Conservation (phyloP, 2,113 vertebrate species). For the Sclerurus mexicanus region DNA sequence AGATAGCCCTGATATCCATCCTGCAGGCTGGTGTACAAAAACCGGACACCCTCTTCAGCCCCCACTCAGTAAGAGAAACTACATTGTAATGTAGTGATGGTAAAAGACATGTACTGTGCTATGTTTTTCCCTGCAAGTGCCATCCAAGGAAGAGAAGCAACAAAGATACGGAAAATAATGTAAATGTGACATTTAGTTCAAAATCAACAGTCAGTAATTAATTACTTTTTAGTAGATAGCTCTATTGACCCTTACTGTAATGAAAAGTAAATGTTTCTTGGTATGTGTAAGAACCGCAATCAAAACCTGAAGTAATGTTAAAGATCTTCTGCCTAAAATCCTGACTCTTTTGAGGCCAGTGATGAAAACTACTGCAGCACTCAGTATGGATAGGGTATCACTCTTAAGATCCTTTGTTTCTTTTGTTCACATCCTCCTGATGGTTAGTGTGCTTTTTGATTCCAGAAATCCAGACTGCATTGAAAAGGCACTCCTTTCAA, state of each 20-base stretch:
- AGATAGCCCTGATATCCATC: slow-evolving; percentile 84
- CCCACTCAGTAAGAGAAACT: slow-evolving; percentile 79
- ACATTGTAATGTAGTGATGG: neutral
- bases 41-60: slow-evolving; percentile 84
- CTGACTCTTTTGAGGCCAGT: neutral
- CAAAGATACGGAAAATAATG: neutral
- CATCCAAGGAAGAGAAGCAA: neutral
- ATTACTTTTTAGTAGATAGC: neutral
- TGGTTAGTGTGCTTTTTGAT: neutral
- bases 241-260: neutral
- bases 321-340: neutral
- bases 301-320: neutral
- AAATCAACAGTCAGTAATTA: neutral
- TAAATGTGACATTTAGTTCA: neutral
- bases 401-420: neutral
- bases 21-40: slow-evolving; percentile 85
- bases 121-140: neutral
- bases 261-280: neutral
- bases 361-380: neutral
- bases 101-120: neutral
- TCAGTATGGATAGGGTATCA: neutral
- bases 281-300: neutral
- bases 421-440: neutral
- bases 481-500: neutral
- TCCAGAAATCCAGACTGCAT: neutral